Conservation (phyloP, 2,888 invertebrate species). For the Tridacna gigas region DNA sequence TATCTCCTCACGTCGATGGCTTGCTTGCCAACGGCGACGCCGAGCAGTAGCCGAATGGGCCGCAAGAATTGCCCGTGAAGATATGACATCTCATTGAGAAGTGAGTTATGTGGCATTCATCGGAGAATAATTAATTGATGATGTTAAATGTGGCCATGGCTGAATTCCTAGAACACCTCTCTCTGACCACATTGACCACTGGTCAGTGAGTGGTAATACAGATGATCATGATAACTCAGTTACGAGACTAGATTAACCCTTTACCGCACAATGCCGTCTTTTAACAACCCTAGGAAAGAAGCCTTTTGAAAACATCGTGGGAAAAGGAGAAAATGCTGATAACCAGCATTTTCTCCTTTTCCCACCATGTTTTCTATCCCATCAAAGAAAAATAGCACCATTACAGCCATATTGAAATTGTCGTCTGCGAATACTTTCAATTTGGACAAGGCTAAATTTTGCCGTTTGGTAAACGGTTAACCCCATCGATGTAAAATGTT, state of each 20-base stretch:
- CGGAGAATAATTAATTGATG: constrained; percentile 51
- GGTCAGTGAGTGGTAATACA: neutral
- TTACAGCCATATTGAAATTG: neutral
- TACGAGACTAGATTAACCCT: constrained; percentile 2
- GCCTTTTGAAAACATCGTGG: neutral
- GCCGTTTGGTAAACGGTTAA: neutral
- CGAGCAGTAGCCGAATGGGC: constrained; percentile 3
- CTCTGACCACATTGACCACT: constrained; percentile 7
- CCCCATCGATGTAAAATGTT: too few relatives aligned
- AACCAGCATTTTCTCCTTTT: neutral
- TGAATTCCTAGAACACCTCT: constrained; percentile 12
- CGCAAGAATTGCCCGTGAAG: constrained; percentile 33
- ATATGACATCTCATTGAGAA: constrained; percentile 41
- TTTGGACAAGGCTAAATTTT: neutral
- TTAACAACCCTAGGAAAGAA: neutral
- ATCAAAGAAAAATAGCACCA: neutral
- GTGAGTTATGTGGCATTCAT: constrained; percentile 55
- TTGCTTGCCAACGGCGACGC: constrained; percentile 7
- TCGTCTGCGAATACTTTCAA: neutral
- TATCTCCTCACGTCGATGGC: constrained; percentile 14
- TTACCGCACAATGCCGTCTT: neutral
- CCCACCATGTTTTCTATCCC: neutral
- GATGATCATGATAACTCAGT: neutral
- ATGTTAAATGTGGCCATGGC: constrained; percentile 33
- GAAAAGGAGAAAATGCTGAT: constrained; percentile 2